Evolutionary conservation across 2,888 invertebrate genomes (phyloP), one percentile per base, ranked within the genome.

Genomic region (Macropis europaea): DNA sequence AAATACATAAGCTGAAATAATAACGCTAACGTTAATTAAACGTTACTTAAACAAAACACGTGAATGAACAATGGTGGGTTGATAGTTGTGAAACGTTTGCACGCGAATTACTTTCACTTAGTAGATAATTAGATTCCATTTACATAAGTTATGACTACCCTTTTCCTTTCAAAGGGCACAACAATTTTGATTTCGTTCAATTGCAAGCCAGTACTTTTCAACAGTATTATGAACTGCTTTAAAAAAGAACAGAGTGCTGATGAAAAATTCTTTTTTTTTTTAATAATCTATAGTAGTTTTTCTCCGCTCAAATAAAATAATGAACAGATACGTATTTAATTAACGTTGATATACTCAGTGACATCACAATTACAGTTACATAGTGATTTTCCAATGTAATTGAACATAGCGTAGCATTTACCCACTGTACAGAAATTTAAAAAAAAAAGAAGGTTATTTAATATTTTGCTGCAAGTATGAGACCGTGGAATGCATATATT

Each of bases 341-440:
- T 66, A 47, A 73, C 47, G 52, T 70, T 57, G 40, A 56, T 72
- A 52, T 72, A 70, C 45, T 77, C 53, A 40, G 19, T 43, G 47
- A 38, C 40, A 60, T 61, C 59, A 62, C n/a, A n/a, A n/a, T n/a
- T 30, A 36, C 48, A 32, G 69, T 61, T 64, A 59, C 67, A 70
- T 57, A 56, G 52, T 53, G 26, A 38, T 34, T 60, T 64, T 57
- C 42, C 40, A 66, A 57, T 57, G 50, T 63, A 63, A 63, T 30
- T 36, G 48, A 63, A 59, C n/a, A n/a, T 54, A 66, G 53, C 24
- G 15, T 36, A 60, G 38, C 15, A 32, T 53, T n/a, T 40, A 48
- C 42, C 30, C 45, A 38, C 34, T 74, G 74, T 77, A 78, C 56
- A 77, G 56, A 74, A 66, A 48, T 59, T n/a, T n/a, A n/a, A n/a